These are phyloP conservation scores for Periophthalmodon schlosseri DNA, from an alignment of 2,113 vertebrate genomes.

Conservation along the genomic window DNA sequence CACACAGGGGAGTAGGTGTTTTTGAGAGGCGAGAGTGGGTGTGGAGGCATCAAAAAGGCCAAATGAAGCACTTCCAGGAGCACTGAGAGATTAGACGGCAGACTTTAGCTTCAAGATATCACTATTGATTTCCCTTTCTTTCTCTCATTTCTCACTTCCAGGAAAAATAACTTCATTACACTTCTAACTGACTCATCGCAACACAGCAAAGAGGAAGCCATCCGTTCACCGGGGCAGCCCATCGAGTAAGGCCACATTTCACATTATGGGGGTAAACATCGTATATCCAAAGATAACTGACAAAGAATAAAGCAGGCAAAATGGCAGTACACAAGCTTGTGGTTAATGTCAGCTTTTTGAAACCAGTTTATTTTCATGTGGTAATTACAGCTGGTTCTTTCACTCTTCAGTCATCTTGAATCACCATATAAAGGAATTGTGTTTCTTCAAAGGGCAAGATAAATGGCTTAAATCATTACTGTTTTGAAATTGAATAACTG, in stretches of 20 bases:
- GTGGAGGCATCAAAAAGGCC: slow-evolving; percentile 71
- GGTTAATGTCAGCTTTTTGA: not conserved
- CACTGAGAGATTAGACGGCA: slow-evolving; percentile 74
- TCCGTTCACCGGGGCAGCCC: slow-evolving; percentile 72
- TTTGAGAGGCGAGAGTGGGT: slow-evolving; percentile 62
- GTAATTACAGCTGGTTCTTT: slow-evolving; percentile 66
- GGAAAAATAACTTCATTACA: slow-evolving; percentile 80
- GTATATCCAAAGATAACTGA: not conserved
- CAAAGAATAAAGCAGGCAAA: not conserved
- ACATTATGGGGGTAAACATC: not conserved
- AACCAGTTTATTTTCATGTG: not conserved
- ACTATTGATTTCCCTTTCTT: slow-evolving; percentile 78
- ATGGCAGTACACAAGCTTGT: not conserved
- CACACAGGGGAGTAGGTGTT: slow-evolving; percentile 63
- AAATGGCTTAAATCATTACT: slow-evolving; percentile 45
- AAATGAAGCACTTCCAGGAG: slow-evolving; percentile 80
- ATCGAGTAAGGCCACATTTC: slow-evolving; percentile 65
- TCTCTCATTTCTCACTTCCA: slow-evolving; percentile 71
- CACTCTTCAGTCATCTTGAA: slow-evolving; percentile 67
- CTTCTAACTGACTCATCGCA: slow-evolving; percentile 71
- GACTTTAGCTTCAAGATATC: slow-evolving; percentile 75
- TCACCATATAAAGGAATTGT: slow-evolving; percentile 30
- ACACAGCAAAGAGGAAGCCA: slow-evolving; percentile 60
- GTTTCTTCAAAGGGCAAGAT: not conserved
- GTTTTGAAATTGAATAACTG: not conserved